Base-by-base conservation (phyloP, 2,113 vertebrate species). In the Ammodytes dubius region DNA sequence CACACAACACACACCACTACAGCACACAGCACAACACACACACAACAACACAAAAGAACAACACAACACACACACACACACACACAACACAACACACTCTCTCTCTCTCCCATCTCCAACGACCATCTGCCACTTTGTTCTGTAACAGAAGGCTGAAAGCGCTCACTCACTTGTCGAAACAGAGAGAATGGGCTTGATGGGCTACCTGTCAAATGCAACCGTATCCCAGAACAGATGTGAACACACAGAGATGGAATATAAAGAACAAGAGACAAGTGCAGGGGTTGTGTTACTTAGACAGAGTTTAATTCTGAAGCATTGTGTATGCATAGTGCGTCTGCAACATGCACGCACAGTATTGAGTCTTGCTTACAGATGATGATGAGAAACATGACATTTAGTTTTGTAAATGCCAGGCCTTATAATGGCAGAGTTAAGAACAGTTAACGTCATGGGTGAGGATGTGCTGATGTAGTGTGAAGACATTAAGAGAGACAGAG, bases 321-420 rank as follows among this genome's bases (percentile, higher is more conserved):
- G 40, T 27, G 57, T 17, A 79, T 81, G 80, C 79, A 50, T 5
- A 42, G 50, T 65, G 72, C 43, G n/a, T 14, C 35, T 40, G 57
- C 50, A 57, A 27, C 3, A 35, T 74, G 68, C 39, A 19, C 60
- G 27, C 56, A 66, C 65, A 70, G 75, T 53, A 79, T 59, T 46
- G 27, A 35, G 47, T 67, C 43, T 56, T 45, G 61, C 82, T 68
- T 77, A 73, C 72, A 81, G 79, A 75, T 71, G 86, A 89, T 84
- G 86, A 92, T 93, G 85, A 80, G 83, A 68, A 89, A 87, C 89
- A 85, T 92, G 91, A 87, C 91, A 93, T 94, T 93, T 92, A 87
- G 87, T 80, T 89, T 87, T 87, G 82, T 84, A 89, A 90, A 92
- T 88, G 88, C 82, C 84, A 91, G 27, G 81, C 83, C 74, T 85